These are phyloP conservation scores for Oasisia sp. DNA, from an alignment of 2,888 invertebrate species.

Conservation along the genomic window DNA sequence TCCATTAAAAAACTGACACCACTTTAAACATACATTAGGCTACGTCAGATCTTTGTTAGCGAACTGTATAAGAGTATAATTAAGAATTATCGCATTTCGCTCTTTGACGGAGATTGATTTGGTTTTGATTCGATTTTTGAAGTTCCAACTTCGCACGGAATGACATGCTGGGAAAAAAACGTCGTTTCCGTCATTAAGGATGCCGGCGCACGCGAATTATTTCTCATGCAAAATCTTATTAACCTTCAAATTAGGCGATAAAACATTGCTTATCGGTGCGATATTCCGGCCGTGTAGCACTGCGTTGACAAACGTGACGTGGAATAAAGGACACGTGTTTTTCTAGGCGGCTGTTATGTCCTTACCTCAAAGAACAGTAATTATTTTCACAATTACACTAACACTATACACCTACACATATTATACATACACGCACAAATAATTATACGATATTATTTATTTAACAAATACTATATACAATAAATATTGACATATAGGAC, in stretches of 20 bases:
- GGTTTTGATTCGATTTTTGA: not conserved
- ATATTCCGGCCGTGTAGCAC: not conserved
- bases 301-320: not conserved
- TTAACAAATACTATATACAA: constrained; percentile 9
- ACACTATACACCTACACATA: not conserved
- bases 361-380: not conserved
- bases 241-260: constrained; percentile 4
- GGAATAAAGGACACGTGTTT: not conserved
- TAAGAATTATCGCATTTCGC: not conserved
- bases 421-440: not conserved
- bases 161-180: not conserved
- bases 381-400: not conserved
- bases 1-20: not conserved
- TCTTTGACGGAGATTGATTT: not conserved
- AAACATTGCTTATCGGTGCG: constrained; percentile 5
- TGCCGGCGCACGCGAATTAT: not conserved
- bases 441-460: not conserved
- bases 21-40: constrained; percentile 1
- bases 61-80: not conserved
- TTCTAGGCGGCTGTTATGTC: not conserved
- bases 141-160: not conserved
- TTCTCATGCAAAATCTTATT: constrained; percentile 10
- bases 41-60: not conserved
- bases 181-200: not conserved
- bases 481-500: constrained; percentile 17